These are phyloP conservation scores for Natator depressus DNA, from an alignment of 2,113 vertebrate genomes.

Conservation along the genomic window DNA sequence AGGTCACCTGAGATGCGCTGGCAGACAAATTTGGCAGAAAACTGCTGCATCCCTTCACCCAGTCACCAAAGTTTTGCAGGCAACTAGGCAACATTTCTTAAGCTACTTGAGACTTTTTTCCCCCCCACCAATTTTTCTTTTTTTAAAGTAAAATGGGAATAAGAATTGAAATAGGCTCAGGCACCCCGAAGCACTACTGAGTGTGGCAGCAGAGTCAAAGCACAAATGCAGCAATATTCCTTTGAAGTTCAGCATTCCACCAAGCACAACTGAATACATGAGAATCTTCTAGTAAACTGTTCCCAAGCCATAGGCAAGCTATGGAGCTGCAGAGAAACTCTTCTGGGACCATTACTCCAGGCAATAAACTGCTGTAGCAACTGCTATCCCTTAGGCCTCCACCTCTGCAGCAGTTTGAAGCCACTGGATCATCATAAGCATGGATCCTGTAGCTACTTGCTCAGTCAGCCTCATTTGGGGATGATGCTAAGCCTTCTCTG, in stretches of 20 bases:
- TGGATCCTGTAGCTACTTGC: neutral
- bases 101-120: neutral
- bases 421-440: neutral
- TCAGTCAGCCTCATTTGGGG: neutral
- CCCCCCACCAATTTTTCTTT: neutral
- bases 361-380: neutral
- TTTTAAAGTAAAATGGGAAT: rapidly evolving
- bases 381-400: neutral
- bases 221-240: neutral
- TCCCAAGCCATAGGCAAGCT: neutral
- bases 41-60: neutral
- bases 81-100: rapidly evolving
- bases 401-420: neutral
- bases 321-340: neutral
- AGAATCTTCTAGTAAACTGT: neutral
- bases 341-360: neutral
- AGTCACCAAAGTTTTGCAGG: neutral
- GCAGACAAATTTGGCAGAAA: neutral
- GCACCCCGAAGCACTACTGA: neutral
- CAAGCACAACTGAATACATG: neutral
- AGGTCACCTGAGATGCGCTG: neutral
- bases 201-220: rapidly evolving
- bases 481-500: neutral
- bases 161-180: neutral
- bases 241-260: neutral